Evolutionary conservation across 2,113 vertebrate genomes (phyloP).

Genomic region (Oryzias curvinotus): DNA sequence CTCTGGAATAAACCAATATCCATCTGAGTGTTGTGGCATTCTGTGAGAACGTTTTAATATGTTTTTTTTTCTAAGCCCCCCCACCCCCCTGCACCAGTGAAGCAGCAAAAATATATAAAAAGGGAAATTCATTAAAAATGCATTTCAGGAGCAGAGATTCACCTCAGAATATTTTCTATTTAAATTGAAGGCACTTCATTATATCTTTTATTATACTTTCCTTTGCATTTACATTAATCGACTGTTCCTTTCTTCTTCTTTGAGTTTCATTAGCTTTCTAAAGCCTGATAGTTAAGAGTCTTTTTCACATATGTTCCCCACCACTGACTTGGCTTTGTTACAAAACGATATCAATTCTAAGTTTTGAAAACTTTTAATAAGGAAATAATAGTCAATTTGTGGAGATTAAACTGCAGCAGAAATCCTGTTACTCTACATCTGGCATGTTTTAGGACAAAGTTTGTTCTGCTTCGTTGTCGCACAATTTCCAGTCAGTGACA

Average conservation of each 20-base stretch:
- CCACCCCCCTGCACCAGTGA: conserved; percentile 94
- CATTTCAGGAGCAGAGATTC: conserved; percentile 99
- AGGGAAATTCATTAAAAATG: conserved; percentile 99
- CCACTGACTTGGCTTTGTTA: conserved; percentile 77
- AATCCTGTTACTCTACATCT: conserved; percentile 37
- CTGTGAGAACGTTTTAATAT: conserved; percentile 95
- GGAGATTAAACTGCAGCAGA: conserved; percentile 65
- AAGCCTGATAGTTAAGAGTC: conserved; percentile 80
- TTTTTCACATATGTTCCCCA: conserved; percentile 81
- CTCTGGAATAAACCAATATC: conserved; percentile 99
- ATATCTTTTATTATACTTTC: conserved; percentile 99
- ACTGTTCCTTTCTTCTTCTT: conserved; percentile 89
- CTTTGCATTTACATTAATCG: conserved; percentile 98
- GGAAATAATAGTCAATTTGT: conserved; percentile 69
- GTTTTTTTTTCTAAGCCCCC: conserved; percentile 86
- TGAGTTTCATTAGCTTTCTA: conserved; percentile 97
- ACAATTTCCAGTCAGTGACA: conserved; percentile 43
- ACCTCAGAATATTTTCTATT: conserved; percentile 99
- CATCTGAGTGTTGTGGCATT: conserved; percentile 98
- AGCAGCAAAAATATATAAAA: conserved; percentile 94
- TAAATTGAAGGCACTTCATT: conserved; percentile 99
- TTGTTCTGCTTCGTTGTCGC: conserved; percentile 35
- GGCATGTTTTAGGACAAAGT: conserved; percentile 32
- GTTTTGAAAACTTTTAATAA: conserved; percentile 74
- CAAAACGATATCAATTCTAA: conserved; percentile 78